Percentiles rank a stretch among this genome's conserved stretches.
Evolutionary conservation across 2,797 vertebrate species (phyloP).

Genomic region (Helostoma temminkii): DNA sequence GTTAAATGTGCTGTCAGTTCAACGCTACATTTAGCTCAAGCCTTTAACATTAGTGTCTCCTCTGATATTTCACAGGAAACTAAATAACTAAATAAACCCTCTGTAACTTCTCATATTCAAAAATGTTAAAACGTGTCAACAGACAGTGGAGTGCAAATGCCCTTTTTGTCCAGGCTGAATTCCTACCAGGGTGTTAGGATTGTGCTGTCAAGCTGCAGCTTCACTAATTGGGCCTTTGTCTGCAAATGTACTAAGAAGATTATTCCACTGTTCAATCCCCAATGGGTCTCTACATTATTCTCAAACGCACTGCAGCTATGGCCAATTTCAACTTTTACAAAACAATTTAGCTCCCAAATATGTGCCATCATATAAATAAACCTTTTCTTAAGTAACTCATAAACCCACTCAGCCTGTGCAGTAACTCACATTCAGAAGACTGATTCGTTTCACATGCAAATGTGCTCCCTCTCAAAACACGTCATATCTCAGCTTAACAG

Average conservation of each 20-base stretch:
- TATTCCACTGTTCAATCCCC: slow-evolving; percentile 5
- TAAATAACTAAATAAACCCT: neutral
- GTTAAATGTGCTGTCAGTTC: slow-evolving; percentile 14
- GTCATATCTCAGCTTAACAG: slow-evolving; percentile 1
- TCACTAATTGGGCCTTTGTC: slow-evolving; percentile 43
- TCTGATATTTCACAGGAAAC: neutral
- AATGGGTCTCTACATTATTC: slow-evolving; percentile 14
- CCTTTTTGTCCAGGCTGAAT: slow-evolving; percentile 23
- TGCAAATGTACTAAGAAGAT: slow-evolving; percentile 42
- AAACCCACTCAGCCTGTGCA: neutral
- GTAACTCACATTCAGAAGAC: slow-evolving; percentile 14
- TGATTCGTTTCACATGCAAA: neutral
- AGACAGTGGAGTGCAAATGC: slow-evolving; percentile 19
- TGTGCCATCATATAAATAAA: slow-evolving; percentile 8
- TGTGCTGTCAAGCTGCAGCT: slow-evolving; percentile 54
- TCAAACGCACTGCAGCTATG: slow-evolving; percentile 1
- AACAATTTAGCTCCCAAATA: slow-evolving; percentile 1
- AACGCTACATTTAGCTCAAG: neutral
- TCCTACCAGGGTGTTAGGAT: slow-evolving; percentile 24
- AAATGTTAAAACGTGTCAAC: slow-evolving; percentile 10
- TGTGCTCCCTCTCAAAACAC: slow-evolving; percentile 3
- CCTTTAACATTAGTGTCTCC: neutral
- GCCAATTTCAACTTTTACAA: neutral
- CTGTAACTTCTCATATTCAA: neutral
- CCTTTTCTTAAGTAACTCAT: slow-evolving; percentile 15